Base-by-base conservation (phyloP, 2,888 invertebrate species). In the Caenorhabditis sp. region DNA sequence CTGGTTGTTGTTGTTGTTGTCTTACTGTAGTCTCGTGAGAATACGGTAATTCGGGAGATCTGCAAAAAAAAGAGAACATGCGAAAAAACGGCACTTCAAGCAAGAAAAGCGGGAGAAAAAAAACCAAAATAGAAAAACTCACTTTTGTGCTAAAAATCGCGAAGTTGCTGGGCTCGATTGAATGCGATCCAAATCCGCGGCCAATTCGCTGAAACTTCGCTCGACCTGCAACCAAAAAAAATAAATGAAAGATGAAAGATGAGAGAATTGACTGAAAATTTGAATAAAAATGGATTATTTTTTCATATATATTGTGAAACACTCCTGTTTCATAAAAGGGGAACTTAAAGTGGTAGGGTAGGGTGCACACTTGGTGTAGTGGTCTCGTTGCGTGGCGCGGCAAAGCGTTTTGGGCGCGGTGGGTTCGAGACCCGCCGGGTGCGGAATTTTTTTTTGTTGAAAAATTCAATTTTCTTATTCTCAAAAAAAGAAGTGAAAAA, bases 161-260 rank as follows among this genome's bases (percentile, higher is more conserved):
- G 73, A 74, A n/a, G 73, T 69, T 6, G 73, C 73, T 5, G 73
- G 73, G 3, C 62, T 64, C 26, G 73, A 74, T 49, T 73, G 79
- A 58, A 86, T 83, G 4, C 82, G 73, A 49, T 87, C 86, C 60
- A 86, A 71, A 66, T 86, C 86, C 26, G 77, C 68, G 14, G 82
- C 84, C 67, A 87, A 73, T 31, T 86, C 83, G 57, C 72, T 70
- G 69, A 86, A 86, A 71, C 85, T 83, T 53, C 81, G 78, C 49
- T 81, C 82, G 49, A 86, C 84, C 81, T 86, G 83, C 19, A 58
- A 58, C 4, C 10, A 6, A 10, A 31, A 31, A 31, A 31, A 31
- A 4, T 31, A 10, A 10, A 31, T 31, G 31, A 31, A 31, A 31
- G 31, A 31, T 31, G 31, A 51, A 51, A 51, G n/a, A 21, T 51